Percentiles rank a stretch among this genome's conserved stretches.
Evolutionary conservation across 1,140 invertebrate species (phyloP).

Genomic region (Drosophila oshimai): DNA sequence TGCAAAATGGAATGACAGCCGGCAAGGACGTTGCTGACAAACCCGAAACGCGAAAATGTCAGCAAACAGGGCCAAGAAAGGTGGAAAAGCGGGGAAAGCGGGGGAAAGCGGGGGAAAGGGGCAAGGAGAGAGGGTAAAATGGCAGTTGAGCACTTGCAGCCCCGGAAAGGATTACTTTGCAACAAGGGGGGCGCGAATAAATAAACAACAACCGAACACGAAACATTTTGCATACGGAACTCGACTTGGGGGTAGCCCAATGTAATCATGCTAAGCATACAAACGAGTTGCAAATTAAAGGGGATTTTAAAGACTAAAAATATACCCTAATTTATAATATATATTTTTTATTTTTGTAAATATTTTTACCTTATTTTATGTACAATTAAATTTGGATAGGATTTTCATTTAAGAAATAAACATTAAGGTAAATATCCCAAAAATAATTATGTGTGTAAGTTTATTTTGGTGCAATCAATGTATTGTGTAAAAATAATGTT

Average conservation of each 20-base stretch:
- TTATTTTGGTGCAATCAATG: no score
- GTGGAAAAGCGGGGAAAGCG: neutral
- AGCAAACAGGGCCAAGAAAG: constrained; percentile 49
- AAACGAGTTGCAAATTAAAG: constrained; percentile 9
- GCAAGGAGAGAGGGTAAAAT: neutral
- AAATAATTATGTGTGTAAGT: no score
- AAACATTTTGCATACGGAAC: constrained; percentile 41
- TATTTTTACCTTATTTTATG: no score
- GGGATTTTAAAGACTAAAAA: neutral
- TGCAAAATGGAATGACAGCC: constrained; percentile 76
- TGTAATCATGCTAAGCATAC: constrained; percentile 50
- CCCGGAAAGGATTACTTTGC: constrained; percentile 74
- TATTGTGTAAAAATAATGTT: no score
- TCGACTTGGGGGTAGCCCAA: constrained; percentile 24
- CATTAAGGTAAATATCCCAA: no score
- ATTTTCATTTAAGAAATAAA: no score
- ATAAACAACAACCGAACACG: constrained; percentile 47
- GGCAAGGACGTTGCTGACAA: constrained; percentile 79
- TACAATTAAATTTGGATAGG: no score
- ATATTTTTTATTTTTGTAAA: no score
- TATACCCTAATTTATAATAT: no score
- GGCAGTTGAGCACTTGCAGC: constrained; percentile 52
- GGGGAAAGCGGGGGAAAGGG: neutral
- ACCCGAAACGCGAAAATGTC: constrained; percentile 77
- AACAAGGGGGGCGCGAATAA: constrained; percentile 37